Base-by-base conservation (phyloP, 2,888 invertebrate species). In the Acanthosepion esculentum region DNA sequence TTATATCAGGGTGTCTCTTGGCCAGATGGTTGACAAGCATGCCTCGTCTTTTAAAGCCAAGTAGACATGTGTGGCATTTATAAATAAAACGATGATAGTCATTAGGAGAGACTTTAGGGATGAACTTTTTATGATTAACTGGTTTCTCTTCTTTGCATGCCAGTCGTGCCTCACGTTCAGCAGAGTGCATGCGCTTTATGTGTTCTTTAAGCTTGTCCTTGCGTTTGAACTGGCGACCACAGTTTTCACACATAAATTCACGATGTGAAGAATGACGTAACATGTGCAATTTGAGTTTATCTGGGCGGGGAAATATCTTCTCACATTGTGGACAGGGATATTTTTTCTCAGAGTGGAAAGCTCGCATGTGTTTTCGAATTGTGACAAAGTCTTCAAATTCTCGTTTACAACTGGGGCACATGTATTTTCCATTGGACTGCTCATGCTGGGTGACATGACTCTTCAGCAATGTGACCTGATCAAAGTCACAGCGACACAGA, bases 1-100 rank as follows among this genome's bases (percentile, higher is more conserved):
- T 98, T 98, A 98, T 98, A 98, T 95, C 98, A 29, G 98, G 98
- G 95, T 98, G 98, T 33, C 97, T 96, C 96, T 98, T 98, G 95
- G 98, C 98, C 96, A 99, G 97, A 97, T 99, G 99, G 97, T 99
- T 99, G 7, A 98, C 98, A 92, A 98, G 97, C 98, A 98, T 98
- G 5, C 99, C 99, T 95, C 99, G 98, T 94, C 99, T 98, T 98
- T 99, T 98, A 97, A 98, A 98, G 95, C 98, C 98, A 55, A 98
- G 97, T 96, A 98, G 97, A 97, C 98, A 98, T 94, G 98, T 98
- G 96, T 98, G 98, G 97, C 98, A 98, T 97, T 98, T 98, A 97
- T 98, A 98, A 95, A 98, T 98, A 97, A 98, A 98, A 94, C 98
- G 98, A 96, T 98, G 98, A 97, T 98, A 98, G 97, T 98, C 98